A percentile compares a stretch with the other conserved stretches of the same genome.
Conservation (phyloP, 1,140 invertebrate species). For the Trachymyrmex septentrionalis region DNA sequence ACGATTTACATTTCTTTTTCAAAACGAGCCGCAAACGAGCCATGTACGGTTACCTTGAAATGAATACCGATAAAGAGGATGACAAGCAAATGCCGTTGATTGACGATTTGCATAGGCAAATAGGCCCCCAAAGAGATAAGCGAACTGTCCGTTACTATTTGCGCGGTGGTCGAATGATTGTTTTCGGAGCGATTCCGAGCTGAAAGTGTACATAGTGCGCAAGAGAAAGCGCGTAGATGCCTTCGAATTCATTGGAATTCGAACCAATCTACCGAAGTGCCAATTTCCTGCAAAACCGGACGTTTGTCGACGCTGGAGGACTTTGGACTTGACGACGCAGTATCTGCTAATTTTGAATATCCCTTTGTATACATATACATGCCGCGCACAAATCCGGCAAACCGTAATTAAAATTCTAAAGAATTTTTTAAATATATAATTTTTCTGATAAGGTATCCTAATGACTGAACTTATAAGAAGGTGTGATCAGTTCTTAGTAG, state of each 20-base stretch:
- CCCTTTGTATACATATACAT: background rate
- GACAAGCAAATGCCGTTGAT: constrained; percentile 65
- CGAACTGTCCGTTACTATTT: constrained; percentile 62
- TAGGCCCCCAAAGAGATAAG: constrained; percentile 72
- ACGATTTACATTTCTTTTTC: constrained; percentile 4
- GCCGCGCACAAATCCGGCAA: background rate
- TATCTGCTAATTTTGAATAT: background rate
- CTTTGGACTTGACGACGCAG: no score
- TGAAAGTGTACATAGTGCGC: constrained; percentile 38
- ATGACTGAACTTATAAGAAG: no score
- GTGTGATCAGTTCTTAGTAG: no score
- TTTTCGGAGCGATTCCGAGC: constrained; percentile 66
- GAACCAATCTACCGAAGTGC: constrained; percentile 10
- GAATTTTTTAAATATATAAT: background rate
- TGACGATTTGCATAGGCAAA: constrained; percentile 79
- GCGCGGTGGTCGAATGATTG: constrained; percentile 72
- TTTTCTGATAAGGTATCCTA: background rate
- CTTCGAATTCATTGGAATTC: constrained; percentile 42
- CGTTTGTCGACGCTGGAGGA: background rate
- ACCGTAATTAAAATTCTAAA: background rate
- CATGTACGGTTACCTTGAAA: constrained; percentile 22
- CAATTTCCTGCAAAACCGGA: constrained; percentile 44
- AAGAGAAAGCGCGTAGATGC: constrained; percentile 35
- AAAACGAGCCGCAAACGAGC: background rate
- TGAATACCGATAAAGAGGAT: constrained; percentile 16